Conservation (phyloP, 2,113 vertebrate genomes). For the Mionectes macconnelli region DNA sequence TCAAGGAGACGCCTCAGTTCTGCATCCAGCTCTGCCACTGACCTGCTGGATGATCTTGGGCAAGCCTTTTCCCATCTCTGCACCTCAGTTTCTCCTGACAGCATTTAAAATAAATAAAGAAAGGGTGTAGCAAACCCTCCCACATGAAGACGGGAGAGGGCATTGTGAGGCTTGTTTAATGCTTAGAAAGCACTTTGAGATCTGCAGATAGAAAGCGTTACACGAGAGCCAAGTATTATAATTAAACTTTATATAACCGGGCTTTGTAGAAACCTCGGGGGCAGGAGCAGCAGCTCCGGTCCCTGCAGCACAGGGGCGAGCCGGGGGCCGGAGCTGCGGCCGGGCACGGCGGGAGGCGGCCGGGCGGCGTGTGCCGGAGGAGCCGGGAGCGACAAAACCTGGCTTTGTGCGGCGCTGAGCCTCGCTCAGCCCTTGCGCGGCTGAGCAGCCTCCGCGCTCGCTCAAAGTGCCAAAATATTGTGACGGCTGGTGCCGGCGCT, state of each 20-base stretch:
- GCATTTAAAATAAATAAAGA: constrained; percentile 38
- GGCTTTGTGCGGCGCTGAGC: neutral
- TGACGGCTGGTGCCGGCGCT: constrained; percentile 67
- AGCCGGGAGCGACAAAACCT: neutral
- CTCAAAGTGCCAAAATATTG: constrained; percentile 72
- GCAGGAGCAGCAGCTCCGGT: neutral
- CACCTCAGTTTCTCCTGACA: constrained; percentile 31
- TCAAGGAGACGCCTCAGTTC: neutral
- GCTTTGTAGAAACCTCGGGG: neutral
- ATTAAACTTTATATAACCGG: constrained; percentile 64
- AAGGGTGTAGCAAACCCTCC: constrained; percentile 52
- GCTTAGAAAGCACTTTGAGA: constrained; percentile 67
- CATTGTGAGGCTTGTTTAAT: constrained; percentile 60
- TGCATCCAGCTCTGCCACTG: constrained; percentile 8
- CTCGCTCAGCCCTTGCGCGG: neutral
- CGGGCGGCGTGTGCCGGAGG: neutral
- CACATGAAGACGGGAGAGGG: constrained; percentile 35
- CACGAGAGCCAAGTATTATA: constrained; percentile 55
- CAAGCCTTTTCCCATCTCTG: neutral
- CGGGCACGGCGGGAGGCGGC: neutral
- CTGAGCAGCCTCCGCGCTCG: constrained; percentile 53
- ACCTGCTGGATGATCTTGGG: neutral
- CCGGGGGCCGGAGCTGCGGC: neutral
- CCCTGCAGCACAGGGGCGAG: neutral
- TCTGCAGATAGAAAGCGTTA: constrained; percentile 48